Percentiles rank a stretch among this genome's conserved stretches.
Conservation (phyloP, 2,888 invertebrate genomes). For the Drosophila koepferae region DNA sequence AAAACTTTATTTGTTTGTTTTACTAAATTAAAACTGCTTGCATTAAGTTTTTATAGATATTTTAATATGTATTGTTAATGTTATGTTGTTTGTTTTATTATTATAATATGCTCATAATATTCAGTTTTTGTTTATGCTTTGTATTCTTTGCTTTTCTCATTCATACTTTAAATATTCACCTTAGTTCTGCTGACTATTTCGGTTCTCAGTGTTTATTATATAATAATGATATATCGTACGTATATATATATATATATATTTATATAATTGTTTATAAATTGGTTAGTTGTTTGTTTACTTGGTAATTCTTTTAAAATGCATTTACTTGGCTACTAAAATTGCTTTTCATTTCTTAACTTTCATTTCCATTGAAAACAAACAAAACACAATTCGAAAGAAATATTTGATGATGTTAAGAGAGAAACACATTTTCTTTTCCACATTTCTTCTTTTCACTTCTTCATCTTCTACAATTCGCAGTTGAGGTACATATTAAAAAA, state of each 20-base stretch:
- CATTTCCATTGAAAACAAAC: conserved; percentile 24
- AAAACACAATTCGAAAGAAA: conserved; percentile 43
- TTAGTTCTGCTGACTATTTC: conserved; percentile 65
- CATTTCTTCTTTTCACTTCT: conserved; percentile 1
- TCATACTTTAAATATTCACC: conserved; percentile 45
- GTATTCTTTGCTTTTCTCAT: conserved; percentile 18
- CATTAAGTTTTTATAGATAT: conserved; percentile 64
- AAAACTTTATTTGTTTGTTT: conserved; percentile 70
- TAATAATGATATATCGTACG: conserved; percentile 31
- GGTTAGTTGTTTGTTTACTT: conserved; percentile 65
- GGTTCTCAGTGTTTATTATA: conserved; percentile 36
- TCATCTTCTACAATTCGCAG: conserved; percentile 26
- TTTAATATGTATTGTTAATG: conserved; percentile 44
- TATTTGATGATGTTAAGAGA: conserved; percentile 15
- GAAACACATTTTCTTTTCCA: conserved; percentile 12
- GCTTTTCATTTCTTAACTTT: conserved; percentile 44
- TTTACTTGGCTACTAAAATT: conserved; percentile 70
- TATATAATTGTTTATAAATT: conserved; percentile 60
- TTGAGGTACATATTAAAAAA: conserved; percentile 79
- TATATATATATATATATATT: conserved; percentile 30
- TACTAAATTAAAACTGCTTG: conserved; percentile 71
- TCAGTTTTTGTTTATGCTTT: conserved; percentile 18
- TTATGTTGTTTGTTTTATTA: conserved; percentile 24
- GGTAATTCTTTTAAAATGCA: conserved; percentile 68
- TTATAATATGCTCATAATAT: conserved; percentile 34